Evolutionary conservation across 2,113 vertebrate species (phyloP).

Genomic region (Phaetusa simplex): DNA sequence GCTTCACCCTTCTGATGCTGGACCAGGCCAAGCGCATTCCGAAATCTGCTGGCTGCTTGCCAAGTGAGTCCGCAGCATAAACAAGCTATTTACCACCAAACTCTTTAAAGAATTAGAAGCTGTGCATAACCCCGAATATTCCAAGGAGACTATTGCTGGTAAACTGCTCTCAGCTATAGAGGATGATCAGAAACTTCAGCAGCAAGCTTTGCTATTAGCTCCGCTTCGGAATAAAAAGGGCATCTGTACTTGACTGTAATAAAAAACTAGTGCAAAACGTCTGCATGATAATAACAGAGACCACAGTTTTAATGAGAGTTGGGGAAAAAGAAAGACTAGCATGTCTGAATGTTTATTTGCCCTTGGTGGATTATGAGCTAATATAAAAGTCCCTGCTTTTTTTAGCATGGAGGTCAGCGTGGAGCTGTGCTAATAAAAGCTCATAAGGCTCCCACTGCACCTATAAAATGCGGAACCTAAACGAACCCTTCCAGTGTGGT

Average conservation of each 20-base stretch:
- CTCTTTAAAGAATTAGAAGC: constrained; percentile 29
- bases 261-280: background rate
- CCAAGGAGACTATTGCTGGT: background rate
- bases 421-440: background rate
- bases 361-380: background rate
- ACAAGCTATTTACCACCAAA: background rate
- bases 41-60: background rate
- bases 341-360: constrained; percentile 30
- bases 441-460: background rate
- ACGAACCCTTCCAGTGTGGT: background rate
- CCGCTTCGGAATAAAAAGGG: background rate
- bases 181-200: background rate
- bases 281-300: background rate
- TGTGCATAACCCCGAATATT: background rate
- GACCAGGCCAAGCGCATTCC: background rate
- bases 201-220: background rate
- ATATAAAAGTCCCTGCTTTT: background rate
- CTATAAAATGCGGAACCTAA: background rate
- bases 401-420: background rate
- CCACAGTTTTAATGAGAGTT: background rate
- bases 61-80: background rate
- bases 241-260: background rate
- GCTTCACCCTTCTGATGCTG: background rate
- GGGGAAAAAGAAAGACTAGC: background rate
- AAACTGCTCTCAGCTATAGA: constrained; percentile 2